Evolutionary conservation across 1,140 invertebrate species (phyloP), one percentile per base, ranked within the genome.

Genomic region (Maconellicoccus hirsutus): DNA sequence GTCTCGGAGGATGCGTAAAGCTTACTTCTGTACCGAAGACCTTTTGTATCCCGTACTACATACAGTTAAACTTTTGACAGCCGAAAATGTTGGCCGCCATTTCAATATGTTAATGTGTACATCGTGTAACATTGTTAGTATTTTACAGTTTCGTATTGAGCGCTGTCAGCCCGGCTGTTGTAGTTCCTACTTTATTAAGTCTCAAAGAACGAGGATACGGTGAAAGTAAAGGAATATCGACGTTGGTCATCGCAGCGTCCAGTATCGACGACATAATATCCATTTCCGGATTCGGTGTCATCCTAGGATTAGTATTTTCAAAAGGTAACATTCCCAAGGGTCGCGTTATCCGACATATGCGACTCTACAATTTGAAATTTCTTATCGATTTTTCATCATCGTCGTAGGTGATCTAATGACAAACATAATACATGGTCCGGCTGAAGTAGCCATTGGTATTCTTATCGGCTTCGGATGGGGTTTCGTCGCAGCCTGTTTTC

Each of bases 211-310:
- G 82, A 74, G 84, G 86, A 0, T 83, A 86, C 74, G 90, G 89
- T 0, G 78, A 85, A 1, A 82, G 85, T 42, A 88, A 89, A 79
- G 89, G 90, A 6, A 85, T 92, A 39, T 87, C 89, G 38, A 90
- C 89, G 0, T 77, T 91, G 33, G 84, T 90, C 1, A 88, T 92
- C 73, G 90, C 89, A n/a, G 87, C 88, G 70, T 84, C 87, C 19
- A 87, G 85, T 76, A 80, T 92, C 38, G 90, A 92, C 79, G 89
- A 92, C 79, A 86, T 92, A 29, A 78, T 89, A n/a, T 86, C 87
- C 69, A 89, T 92, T 73, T 87, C 87, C 74, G 82, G 85, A n/a
- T 92, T 92, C 79, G 86, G 86, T 71, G 81, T 87, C 69, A 75
- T 83, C 72, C 75, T 85, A 38, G 82, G 83, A 69, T 78, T 86